Evolutionary conservation across 1,140 invertebrate genomes (phyloP), one percentile per base, ranked within the genome.

Genomic region (Reticulitermes speratus): DNA sequence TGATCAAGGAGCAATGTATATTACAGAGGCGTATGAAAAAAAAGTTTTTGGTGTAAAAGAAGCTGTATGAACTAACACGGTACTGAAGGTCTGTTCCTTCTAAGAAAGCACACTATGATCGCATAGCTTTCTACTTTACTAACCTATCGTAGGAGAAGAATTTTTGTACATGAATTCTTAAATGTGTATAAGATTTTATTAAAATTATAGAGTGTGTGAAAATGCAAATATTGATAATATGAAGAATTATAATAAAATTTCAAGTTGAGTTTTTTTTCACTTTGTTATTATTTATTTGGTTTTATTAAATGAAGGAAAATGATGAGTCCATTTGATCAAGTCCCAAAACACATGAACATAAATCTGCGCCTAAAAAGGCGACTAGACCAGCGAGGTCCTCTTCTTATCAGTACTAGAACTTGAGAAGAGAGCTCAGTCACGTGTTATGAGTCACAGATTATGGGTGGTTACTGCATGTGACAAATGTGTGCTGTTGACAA

Each of bases 161-260:
- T 75, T 75, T 69, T 75, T 75, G 65, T 75, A 75, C 65, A 75
- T 75, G 65, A 75, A 75, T 75, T 75, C 65, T 75, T 75, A 75
- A 75, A 75, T 30, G 65, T 75, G 65, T 75, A 75, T 11, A 75
- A 75, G 30, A 75, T 8, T 75, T 25, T 75, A 75, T 30, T 25
- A 75, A 75, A n/a, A 75, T 30, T n/a, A 30, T 8, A 38, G 38
- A 75, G n/a, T 75, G 65, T 6, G 65, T 75, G 65, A 8, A 75
- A 14, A 75, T 19, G 65, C 6, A 75, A 75, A n/a, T 30, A 75
- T 30, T 75, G n/a, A 30, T 75, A 25, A 75, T 75, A 75, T 75
- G 59, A 65, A 65, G 2, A 21, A 65, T 65, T 65, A 65, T 23
- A 75, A 30, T 75, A 75, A 75, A 75, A 30, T 75, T 75, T 30